Base-by-base conservation (phyloP, 2,113 vertebrate genomes). In the Syngnathus floridae region DNA sequence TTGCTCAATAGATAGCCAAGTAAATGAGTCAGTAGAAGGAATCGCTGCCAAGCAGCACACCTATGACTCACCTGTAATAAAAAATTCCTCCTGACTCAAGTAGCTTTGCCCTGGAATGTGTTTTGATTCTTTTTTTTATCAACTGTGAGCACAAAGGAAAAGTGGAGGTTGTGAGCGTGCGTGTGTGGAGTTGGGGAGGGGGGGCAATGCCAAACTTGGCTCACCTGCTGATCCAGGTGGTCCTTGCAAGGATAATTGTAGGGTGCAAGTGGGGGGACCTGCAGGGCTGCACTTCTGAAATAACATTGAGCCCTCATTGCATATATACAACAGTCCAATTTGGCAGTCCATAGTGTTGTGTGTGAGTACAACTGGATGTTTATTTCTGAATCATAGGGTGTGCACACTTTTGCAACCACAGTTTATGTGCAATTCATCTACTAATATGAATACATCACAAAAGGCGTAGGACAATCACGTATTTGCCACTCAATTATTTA, bases 161-260 rank as follows among this genome's bases (percentile, higher is more conserved):
- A 84, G 70, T 62, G 61, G 58, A 64, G 62, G 54, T 63, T 71
- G 71, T 68, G 65, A 69, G 1, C 38, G 56, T 56, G 51, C 41
- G 37, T 43, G 49, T 71, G 40, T 67, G 70, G 26, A 31, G 2
- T 31, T 67, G 58, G 67, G 70, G 69, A 56, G 65, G 72, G 72
- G 66, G 62, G 82, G 75, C 57, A 36, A 67, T 73, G 64, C 65
- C 71, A 76, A 76, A 79, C 57, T 66, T 58, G 55, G 70, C 74
- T 85, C 84, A 87, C 79, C 84, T 89, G 84, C 82, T 82, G 75
- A 75, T 88, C 90, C 89, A 90, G 88, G 90, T 91, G 90, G 85
- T 83, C 62, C 55, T 38, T 57, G 43, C 58, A 58, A 60, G 54
- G 36, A 46, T 82, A 86, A 87, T 89, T 88, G 84, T 82, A 66